Percentiles rank a stretch among this genome's conserved stretches.
Evolutionary conservation across 2,113 vertebrate genomes (phyloP).

Genomic region (Hassar affinis): DNA sequence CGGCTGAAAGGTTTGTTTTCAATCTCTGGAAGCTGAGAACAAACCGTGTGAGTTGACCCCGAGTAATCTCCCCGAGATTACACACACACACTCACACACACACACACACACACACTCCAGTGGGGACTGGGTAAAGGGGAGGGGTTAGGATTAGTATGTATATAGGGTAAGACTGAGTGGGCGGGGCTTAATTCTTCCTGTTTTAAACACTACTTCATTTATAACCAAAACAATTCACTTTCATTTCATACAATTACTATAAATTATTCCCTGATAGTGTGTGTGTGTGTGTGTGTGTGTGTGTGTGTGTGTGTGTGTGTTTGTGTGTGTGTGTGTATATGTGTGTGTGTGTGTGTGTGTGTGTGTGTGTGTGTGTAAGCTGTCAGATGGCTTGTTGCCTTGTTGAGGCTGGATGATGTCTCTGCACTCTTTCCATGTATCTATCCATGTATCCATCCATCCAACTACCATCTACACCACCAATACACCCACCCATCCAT

Average conservation of each 20-base stretch:
- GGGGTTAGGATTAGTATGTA: not conserved
- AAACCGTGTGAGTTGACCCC: not conserved
- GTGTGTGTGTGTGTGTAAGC: conserved; percentile 9
- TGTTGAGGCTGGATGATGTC: conserved; percentile 1
- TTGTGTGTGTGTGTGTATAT: not conserved
- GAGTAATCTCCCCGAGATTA: not conserved
- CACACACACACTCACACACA: not conserved
- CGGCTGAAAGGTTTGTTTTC: not conserved
- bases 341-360: conserved; percentile 14
- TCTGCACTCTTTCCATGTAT: not conserved
- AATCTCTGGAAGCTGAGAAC: not conserved
- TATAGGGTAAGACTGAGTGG: not conserved
- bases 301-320: too few relatives aligned
- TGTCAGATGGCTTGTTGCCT: not conserved
- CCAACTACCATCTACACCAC: too few relatives aligned
- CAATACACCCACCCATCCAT: too few relatives aligned
- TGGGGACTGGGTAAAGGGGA: not conserved
- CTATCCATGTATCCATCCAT: not conserved
- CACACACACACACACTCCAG: not conserved
- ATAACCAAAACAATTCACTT: too few relatives aligned
- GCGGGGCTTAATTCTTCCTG: not conserved
- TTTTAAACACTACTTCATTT: not conserved
- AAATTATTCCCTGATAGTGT: not conserved
- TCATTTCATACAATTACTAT: not conserved
- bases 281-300: too few relatives aligned